Conservation (phyloP, 2,888 invertebrate genomes). For the Ptilodon capucinus region DNA sequence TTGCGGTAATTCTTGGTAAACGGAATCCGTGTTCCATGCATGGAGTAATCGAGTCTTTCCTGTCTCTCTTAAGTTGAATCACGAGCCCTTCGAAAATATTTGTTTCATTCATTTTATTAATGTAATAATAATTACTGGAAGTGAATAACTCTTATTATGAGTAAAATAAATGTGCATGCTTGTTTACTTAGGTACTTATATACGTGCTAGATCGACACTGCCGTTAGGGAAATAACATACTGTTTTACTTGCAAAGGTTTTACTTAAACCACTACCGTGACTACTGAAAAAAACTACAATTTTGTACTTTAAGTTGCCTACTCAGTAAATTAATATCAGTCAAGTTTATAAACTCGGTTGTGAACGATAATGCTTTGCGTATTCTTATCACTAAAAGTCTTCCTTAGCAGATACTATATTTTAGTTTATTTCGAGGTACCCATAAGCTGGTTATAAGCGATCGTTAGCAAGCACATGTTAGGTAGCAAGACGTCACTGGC, state of each 20-base stretch:
- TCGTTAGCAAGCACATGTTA: slow-evolving; percentile 34
- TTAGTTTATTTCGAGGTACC: slow-evolving; percentile 15
- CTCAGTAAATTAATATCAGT: no score
- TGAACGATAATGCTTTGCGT: no score
- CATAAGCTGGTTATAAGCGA: slow-evolving; percentile 9
- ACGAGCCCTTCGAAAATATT: neutral
- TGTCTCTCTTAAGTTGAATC: slow-evolving; percentile 1
- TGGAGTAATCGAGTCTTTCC: slow-evolving; percentile 3
- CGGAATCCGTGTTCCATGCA: slow-evolving; percentile 2
- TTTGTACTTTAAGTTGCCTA: no score
- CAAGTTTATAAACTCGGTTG: no score
- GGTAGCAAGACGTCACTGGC: slow-evolving; percentile 36
- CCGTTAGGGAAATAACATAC: neutral
- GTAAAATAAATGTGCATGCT: neutral
- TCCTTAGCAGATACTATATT: neutral
- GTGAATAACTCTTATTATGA: neutral
- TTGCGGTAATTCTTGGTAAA: slow-evolving; percentile 23
- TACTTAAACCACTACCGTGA: no score
- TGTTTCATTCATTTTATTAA: neutral
- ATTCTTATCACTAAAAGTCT: neutral
- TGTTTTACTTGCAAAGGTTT: no score
- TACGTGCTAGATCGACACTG: neutral
- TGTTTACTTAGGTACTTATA: neutral
- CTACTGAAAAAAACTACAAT: no score
- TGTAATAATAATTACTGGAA: neutral